These are phyloP conservation scores for Hydrotaea cyrtoneurina DNA, from an alignment of 2,888 invertebrate species.

Conservation along the genomic window DNA sequence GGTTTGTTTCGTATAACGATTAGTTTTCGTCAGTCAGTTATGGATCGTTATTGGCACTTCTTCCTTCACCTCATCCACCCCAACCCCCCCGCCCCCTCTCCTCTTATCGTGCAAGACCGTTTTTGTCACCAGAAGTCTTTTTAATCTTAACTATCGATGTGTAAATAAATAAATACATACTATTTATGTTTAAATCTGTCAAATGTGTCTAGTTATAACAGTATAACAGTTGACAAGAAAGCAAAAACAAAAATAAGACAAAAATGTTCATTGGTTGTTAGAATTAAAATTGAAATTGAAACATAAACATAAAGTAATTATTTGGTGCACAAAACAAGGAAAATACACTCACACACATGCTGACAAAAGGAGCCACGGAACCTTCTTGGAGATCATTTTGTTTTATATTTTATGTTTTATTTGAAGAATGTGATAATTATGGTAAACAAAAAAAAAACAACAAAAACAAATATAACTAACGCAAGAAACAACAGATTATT, in stretches of 20 bases:
- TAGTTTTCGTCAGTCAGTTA: too few species aligned
- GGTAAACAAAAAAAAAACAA: constrained; percentile 68
- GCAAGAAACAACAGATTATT: constrained; percentile 40
- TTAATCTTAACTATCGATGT: constrained; percentile 1
- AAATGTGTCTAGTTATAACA: constrained; percentile 44
- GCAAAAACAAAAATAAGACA: constrained; percentile 16
- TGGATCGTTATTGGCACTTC: too few species aligned
- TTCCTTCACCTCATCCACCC: too few species aligned
- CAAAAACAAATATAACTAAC: constrained; percentile 34
- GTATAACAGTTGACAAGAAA: background rate
- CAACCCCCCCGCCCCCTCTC: too few species aligned
- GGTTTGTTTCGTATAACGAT: too few species aligned
- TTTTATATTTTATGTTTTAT: constrained; percentile 57
- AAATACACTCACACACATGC: background rate
- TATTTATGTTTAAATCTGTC: constrained; percentile 35
- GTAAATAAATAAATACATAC: constrained; percentile 7
- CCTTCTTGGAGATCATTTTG: constrained; percentile 30
- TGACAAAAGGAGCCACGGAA: constrained; percentile 23
- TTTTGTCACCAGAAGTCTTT: too few species aligned
- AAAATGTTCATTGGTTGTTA: constrained; percentile 30
- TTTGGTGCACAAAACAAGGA: constrained; percentile 61
- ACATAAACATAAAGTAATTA: constrained; percentile 18
- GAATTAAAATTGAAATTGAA: constrained; percentile 41
- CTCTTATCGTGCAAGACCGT: too few species aligned
- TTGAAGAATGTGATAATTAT: constrained; percentile 69